phyloP scores from a whole-genome alignment of 2,888 invertebrate species.

The Epinotia brunnichana region DNA sequence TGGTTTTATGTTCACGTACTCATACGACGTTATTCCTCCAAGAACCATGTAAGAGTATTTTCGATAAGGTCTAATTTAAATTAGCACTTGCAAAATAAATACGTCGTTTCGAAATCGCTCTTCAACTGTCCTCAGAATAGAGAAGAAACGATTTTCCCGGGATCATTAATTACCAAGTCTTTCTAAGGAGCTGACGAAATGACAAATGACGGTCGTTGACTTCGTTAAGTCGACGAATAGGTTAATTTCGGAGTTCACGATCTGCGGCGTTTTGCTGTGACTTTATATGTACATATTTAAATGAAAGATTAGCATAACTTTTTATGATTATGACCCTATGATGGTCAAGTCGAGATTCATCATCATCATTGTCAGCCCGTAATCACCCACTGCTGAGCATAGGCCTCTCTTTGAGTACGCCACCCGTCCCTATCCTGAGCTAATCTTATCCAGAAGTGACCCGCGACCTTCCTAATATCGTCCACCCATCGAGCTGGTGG shows the following conservation, averaged over 20 bases:
- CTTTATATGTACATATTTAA: not conserved
- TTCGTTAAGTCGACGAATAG: constrained; percentile 18
- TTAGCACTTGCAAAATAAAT: not conserved
- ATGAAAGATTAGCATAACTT: constrained; percentile 5
- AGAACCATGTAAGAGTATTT: not conserved
- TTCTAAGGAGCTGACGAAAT: constrained; percentile 32
- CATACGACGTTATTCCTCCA: not conserved
- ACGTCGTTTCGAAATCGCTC: not conserved
- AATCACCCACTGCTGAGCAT: too few relatives aligned
- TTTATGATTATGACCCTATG: not conserved
- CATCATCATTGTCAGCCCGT: too few relatives aligned
- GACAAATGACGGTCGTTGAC: constrained; percentile 39
- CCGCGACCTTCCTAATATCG: too few relatives aligned
- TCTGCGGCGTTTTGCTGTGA: not conserved
- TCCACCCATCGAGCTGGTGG: too few relatives aligned
- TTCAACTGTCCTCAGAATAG: constrained; percentile 24
- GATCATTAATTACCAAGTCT: constrained; percentile 34
- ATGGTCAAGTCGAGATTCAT: too few relatives aligned
- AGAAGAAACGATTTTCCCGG: constrained; percentile 19
- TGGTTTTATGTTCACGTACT: not conserved
- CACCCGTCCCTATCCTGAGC: too few relatives aligned
- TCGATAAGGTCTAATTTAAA: not conserved
- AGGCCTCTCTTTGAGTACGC: too few relatives aligned
- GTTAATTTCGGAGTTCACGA: constrained; percentile 28
- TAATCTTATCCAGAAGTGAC: too few relatives aligned